Base-by-base conservation (phyloP, 2,888 invertebrate genomes). In the Caenorhabditis macrosperma region DNA sequence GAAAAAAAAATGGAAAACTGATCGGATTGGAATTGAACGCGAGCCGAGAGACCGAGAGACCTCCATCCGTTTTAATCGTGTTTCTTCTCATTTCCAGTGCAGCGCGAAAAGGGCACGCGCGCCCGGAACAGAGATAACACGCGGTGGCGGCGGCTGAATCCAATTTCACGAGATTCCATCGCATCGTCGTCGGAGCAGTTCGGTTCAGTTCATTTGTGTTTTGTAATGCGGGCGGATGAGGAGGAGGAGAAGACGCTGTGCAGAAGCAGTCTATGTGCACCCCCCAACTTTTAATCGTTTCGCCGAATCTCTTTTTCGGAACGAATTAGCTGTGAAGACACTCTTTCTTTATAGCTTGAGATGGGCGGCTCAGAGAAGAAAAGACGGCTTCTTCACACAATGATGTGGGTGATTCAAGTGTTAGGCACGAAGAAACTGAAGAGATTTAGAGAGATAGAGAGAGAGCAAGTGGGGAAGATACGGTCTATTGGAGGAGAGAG, bases 321-420 rank as follows among this genome's bases (percentile, higher is more conserved):
- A 74, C 74, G 74, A 74, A 64, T 74, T 74, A 74, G 74, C 48
- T 57, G 72, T 59, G 72, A 72, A 72, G 72, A 63, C 55, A 61
- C 71, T 60, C 57, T 59, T 48, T 57, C 22, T 69, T 22, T 28
- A 69, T 41, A 52, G 46, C 52, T 48, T 28, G 28, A 54, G 69
- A 52, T 28, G 69, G 50, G 22, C 12, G 17, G 63, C 22, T 33
- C 38, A 44, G 26, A 69, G 69, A 57, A 33, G 52, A 46, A 33
- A 67, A 54, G 10, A 30, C 61, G 55, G 46, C 63, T 55, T 24
- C 55, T 57, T 54, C 41, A 54, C 55, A 61, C 54, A 61, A 54
- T 61, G 33, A 71, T 61, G 68, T 38, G 61, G 38, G 52, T 52
- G 41, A 69, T 71, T 71, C 54, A 33, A 61, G 33, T 41, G 28